phyloP scores from a whole-genome alignment of 2,888 invertebrate species.

The Tetramorium bicarinatum region DNA sequence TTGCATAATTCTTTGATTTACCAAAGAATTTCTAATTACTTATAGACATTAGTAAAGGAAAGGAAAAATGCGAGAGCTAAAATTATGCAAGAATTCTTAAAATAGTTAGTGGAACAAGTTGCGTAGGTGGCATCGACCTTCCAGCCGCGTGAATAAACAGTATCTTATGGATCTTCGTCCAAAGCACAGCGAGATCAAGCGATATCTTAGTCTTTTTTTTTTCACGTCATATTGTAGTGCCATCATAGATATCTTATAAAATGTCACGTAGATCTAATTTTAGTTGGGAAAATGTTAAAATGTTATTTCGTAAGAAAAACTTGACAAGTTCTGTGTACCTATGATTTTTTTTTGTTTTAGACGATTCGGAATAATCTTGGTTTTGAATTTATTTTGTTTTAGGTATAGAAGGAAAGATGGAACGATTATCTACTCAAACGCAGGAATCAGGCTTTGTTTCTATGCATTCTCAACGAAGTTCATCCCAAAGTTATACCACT shows the following conservation, averaged over 20 bases:
- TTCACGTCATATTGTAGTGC: not conserved
- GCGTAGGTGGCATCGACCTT: constrained; percentile 77
- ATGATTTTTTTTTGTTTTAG: not conserved
- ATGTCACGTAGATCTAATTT: constrained; percentile 53
- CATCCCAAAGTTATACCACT: constrained; percentile 88
- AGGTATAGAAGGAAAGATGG: constrained; percentile 85
- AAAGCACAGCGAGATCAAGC: constrained; percentile 8
- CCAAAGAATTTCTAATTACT: constrained; percentile 29
- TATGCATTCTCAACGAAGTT: constrained; percentile 89
- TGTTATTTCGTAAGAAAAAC: constrained; percentile 60
- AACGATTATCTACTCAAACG: constrained; percentile 85
- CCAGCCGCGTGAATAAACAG: constrained; percentile 72
- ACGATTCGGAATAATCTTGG: not conserved
- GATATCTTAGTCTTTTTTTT: constrained; percentile 29
- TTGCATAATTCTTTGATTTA: constrained; percentile 6
- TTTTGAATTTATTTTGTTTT: constrained; percentile 51
- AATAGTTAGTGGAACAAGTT: constrained; percentile 77
- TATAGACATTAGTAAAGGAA: constrained; percentile 58
- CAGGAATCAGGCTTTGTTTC: constrained; percentile 89
- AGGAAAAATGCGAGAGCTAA: constrained; percentile 72
- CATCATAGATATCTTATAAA: not conserved
- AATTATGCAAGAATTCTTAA: constrained; percentile 80
- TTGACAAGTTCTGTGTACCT: not conserved
- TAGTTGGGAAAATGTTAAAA: constrained; percentile 61
- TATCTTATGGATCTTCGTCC: constrained; percentile 63